These are phyloP conservation scores for Cephus nigrinus DNA, from an alignment of 2,888 invertebrate genomes.

Conservation along the genomic window DNA sequence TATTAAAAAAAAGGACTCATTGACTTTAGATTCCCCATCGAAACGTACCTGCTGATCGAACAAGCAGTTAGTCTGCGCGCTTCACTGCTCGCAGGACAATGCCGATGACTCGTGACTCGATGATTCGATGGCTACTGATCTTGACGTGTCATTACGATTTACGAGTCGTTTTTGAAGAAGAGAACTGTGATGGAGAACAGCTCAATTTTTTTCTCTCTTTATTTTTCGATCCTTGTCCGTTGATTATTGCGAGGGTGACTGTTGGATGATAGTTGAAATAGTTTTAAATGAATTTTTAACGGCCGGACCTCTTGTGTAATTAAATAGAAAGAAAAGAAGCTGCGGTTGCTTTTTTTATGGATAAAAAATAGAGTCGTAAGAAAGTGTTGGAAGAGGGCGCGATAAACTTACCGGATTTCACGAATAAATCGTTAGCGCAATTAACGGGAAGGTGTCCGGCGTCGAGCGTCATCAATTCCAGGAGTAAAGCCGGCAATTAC, in stretches of 20 bases:
- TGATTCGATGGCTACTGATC: slow-evolving; percentile 14
- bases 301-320: too few species aligned
- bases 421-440: slow-evolving; percentile 35
- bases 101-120: slow-evolving; percentile 6
- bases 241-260: too few species aligned
- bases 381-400: too few species aligned
- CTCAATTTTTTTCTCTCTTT: too few species aligned
- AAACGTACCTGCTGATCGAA: background rate
- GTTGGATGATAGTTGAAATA: too few species aligned
- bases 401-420: slow-evolving; percentile 33
- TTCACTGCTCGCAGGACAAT: slow-evolving; percentile 18
- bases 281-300: too few species aligned
- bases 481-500: slow-evolving; percentile 37
- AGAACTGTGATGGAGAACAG: too few species aligned
- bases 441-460: slow-evolving; percentile 29
- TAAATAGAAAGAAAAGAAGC: slow-evolving; percentile 9
- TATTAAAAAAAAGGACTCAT: too few species aligned
- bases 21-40: too few species aligned
- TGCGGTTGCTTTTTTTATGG: too few species aligned
- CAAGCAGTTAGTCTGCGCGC: slow-evolving; percentile 10
- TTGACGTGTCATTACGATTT: slow-evolving; percentile 16
- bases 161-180: background rate
- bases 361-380: background rate
- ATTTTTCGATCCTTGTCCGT: too few species aligned
- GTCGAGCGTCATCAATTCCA: slow-evolving; percentile 39